phyloP scores from a whole-genome alignment of 37 sponge, comb jelly and placozoan species.

The Haliclona indistincta region DNA sequence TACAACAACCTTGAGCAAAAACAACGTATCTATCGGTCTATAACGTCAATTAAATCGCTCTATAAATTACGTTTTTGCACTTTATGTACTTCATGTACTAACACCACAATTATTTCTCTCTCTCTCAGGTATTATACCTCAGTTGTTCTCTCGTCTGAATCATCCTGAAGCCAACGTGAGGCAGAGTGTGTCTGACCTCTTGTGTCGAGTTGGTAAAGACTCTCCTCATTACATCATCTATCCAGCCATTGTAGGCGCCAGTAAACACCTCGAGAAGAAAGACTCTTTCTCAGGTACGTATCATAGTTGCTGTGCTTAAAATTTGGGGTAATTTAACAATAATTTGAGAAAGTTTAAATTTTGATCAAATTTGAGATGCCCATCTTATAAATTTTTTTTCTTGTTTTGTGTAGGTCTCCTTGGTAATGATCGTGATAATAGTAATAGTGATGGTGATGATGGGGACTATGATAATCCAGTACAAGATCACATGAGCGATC shows the following conservation, averaged over 20 bases:
- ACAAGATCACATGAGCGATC: neutral
- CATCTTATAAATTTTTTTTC: too few relatives aligned
- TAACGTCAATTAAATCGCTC: neutral
- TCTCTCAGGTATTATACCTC: constrained; percentile 82
- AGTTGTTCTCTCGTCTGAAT: constrained; percentile 91
- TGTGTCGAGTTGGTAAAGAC: constrained; percentile 83
- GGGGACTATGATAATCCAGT: neutral
- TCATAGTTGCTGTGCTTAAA: neutral
- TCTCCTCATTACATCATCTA: constrained; percentile 93
- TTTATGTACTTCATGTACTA: neutral
- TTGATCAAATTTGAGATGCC: neutral
- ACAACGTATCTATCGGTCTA: neutral
- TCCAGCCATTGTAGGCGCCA: constrained; percentile 83
- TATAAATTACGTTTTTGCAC: neutral
- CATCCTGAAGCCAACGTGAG: constrained; percentile 86
- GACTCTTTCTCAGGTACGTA: constrained; percentile 39
- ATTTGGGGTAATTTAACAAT: neutral
- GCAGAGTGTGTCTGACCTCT: constrained; percentile 83
- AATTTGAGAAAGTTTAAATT: neutral
- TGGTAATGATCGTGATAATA: neutral
- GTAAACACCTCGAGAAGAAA: constrained; percentile 64
- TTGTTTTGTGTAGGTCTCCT: neutral
- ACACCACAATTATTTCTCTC: neutral
- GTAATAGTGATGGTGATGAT: neutral
- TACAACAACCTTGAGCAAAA: too few relatives aligned